Percentiles rank a stretch among this genome's conserved stretches.
These are phyloP conservation scores for Chaetorhynchus papuensis DNA, from an alignment of 2,113 vertebrate genomes.

Conservation along the genomic window DNA sequence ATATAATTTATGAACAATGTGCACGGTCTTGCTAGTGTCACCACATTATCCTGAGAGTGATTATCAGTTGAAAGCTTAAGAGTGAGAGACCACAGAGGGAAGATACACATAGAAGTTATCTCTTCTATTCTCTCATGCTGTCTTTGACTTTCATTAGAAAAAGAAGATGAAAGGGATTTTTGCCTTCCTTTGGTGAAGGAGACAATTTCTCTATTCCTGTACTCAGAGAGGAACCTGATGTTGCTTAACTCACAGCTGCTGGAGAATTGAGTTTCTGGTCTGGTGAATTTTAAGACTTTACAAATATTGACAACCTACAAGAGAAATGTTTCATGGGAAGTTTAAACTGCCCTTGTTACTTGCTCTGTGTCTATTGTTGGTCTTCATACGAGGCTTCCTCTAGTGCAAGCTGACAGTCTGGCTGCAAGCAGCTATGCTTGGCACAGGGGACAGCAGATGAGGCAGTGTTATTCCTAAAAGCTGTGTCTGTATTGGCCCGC, in stretches of 20 bases:
- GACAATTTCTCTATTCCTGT: not conserved
- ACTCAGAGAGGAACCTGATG: not conserved
- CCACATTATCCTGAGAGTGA: not conserved
- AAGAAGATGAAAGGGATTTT: not conserved
- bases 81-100: not conserved
- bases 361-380: not conserved
- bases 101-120: not conserved
- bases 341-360: not conserved
- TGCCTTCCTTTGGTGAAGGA: not conserved
- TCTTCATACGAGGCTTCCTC: not conserved
- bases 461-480: not conserved
- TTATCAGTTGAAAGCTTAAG: not conserved
- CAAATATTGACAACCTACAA: not conserved
- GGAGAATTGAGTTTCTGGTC: not conserved
- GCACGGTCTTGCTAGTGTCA: not conserved
- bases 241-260: not conserved
- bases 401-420: not conserved
- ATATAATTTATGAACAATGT: not conserved
- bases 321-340: not conserved
- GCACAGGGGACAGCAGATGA: not conserved
- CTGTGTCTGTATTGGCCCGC: not conserved
- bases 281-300: slow-evolving; percentile 24
- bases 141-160: not conserved
- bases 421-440: not conserved
- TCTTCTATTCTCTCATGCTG: not conserved